These are phyloP conservation scores for Drosophila kuntzei DNA, from an alignment of 2,888 invertebrate species.

Conservation along the genomic window DNA sequence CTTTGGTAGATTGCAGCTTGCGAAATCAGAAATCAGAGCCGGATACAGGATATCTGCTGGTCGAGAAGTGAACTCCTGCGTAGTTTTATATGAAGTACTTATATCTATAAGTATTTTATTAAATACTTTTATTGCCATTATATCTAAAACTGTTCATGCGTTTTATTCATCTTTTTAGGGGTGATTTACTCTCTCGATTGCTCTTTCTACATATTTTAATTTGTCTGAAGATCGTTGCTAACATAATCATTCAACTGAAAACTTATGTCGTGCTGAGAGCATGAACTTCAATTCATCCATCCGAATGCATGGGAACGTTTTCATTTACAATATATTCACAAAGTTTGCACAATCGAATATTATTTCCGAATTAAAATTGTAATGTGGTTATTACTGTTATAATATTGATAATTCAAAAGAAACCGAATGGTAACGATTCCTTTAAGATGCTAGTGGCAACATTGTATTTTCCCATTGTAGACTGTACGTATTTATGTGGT, in stretches of 20 bases:
- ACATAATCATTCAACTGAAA: conserved; percentile 68
- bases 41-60: conserved; percentile 25
- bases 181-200: conserved; percentile 60
- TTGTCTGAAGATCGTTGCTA: conserved; percentile 53
- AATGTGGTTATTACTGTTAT: conserved; percentile 23
- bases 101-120: conserved; percentile 35
- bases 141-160: conserved; percentile 34
- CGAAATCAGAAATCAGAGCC: conserved; percentile 4
- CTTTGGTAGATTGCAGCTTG: conserved; percentile 14
- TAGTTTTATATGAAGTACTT: conserved; percentile 18
- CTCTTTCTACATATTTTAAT: conserved; percentile 69
- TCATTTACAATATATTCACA: conserved; percentile 20
- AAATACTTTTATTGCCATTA: conserved; percentile 48
- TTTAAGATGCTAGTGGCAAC: conserved; percentile 4
- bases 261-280: conserved; percentile 63
- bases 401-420: conserved; percentile 17
- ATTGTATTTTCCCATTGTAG: conserved; percentile 8
- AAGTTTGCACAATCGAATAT: conserved; percentile 20
- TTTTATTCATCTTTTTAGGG: conserved; percentile 49
- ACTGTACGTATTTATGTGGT: background rate
- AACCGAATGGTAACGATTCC: conserved; percentile 2
- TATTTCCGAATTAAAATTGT: conserved; percentile 20
- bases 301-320: conserved; percentile 64
- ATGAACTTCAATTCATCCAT: conserved; percentile 56
- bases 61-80: conserved; percentile 14